Evolutionary conservation across 2,113 vertebrate species (phyloP), one percentile per base, ranked within the genome.

Genomic region (Symphodus melops): DNA sequence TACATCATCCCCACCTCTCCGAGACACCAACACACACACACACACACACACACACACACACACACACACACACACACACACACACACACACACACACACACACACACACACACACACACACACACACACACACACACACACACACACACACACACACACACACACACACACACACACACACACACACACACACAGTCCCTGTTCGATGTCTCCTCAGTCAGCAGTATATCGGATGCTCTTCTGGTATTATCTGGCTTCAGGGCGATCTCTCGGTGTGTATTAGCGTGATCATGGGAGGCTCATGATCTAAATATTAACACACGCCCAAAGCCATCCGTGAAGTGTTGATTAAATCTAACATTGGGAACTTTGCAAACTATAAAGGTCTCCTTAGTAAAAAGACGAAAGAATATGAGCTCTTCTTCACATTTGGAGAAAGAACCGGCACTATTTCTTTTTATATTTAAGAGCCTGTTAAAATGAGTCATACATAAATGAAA

Each of bases 261-360:
- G 88, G 74, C 36, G 3, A 66, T 75, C 67, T 68, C 85, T 75
- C 75, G 37, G 55, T 90, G 87, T 87, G 80, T 84, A 66, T 89
- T 87, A 36, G 21, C 36, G 13, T 68, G 63, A 75, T 78, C 70
- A 55, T 62, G 46, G 37, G 37, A 23, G 72, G 52, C 37, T 85
- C 51, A 57, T 73, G 70, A 79, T 83, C 56, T 70, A 61, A 74
- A 79, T 76, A 76, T 85, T 75, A 83, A 67, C 78, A 64, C 20
- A 51, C 52, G 64, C 55, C 53, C 19, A 19, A 37, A 60, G 63
- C 67, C 17, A 63, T 55, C 51, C 62, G 68, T 8, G 57, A 72
- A 70, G 51, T n/a, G 48, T 51, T 51, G 48, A 51, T 51, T 51
- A 51, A 51, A 51, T 68, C 36, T 42, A 54, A 52, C 12, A 2